Evolutionary conservation across 2,797 vertebrate species (phyloP), one percentile per base, ranked within the genome.

Genomic region (Periophthalmus magnuspinnatus): DNA sequence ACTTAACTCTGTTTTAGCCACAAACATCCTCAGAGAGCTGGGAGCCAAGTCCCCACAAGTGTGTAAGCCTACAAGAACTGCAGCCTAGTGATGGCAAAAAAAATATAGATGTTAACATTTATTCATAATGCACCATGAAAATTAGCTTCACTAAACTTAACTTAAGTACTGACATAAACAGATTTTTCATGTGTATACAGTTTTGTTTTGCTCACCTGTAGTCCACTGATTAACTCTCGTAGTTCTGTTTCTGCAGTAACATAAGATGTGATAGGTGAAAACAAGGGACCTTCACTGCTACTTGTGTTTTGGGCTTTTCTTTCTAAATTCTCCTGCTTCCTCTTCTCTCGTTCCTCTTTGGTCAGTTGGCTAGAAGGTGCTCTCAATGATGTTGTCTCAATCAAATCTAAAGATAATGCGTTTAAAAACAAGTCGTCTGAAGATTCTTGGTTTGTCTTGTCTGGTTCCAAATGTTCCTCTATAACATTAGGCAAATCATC

Each of bases 31-130:
- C 81, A 94, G 88, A 10, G 84, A 92, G 89, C 92, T 94, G 58
- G 93, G 80, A 78, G 96, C 96, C 90, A 99, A 93, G 90, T 99
- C 95, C 13, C 98, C 98, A 68, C 98, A 99, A 1, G 98, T 99
- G 88, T 99, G 98, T 34, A 99, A 92, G 58, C 98, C 98, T 50
- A 98, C 97, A 91, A 98, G 78, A 81, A 99, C 78, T 22, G 95
- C 96, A 65, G 97, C 93, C 98, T 99, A 79, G 52, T 70, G 36
- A 38, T 2, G 61, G 36, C 16, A 60, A 57, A 32, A n/a, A 3
- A n/a, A 48, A 33, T 24, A 1, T 9, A 32, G 9, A 17, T 32
- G 45, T 22, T 21, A 36, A 57, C 41, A 22, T 10, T 3, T 3
- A 21, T 9, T 54, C 50, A 54, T 21, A 21, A n/a, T 52, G n/a